Evolutionary conservation across 2,888 invertebrate genomes (phyloP).

Genomic region (Arctia plantaginis): DNA sequence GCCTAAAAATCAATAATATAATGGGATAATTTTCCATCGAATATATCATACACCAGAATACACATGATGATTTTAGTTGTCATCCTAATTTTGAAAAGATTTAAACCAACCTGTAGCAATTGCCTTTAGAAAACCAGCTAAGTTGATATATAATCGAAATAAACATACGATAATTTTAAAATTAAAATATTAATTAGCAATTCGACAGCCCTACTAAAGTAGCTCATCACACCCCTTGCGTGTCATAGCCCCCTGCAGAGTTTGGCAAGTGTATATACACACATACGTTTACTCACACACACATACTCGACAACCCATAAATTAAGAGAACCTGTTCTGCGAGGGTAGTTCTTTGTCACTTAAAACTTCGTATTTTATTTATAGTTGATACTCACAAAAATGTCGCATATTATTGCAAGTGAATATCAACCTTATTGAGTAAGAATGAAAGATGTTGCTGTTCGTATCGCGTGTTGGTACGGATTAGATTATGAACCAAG

Average conservation of each 20-base stretch:
- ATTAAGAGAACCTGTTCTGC: constrained; percentile 82
- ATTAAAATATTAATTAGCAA: not conserved
- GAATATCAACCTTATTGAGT: constrained; percentile 13
- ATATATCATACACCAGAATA: too few relatives aligned
- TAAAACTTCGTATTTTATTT: constrained; percentile 55
- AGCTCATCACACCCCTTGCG: constrained; percentile 75
- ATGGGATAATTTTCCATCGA: not conserved
- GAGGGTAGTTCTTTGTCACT: constrained; percentile 75
- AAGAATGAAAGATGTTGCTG: constrained; percentile 13
- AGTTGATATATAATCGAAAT: too few relatives aligned
- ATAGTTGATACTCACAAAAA: constrained; percentile 37
- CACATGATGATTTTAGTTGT: too few relatives aligned
- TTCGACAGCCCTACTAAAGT: constrained; percentile 67
- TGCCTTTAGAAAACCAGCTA: not conserved
- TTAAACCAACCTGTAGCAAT: not conserved
- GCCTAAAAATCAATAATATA: too few relatives aligned
- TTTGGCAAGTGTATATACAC: constrained; percentile 72
- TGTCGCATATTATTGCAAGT: constrained; percentile 11
- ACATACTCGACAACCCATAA: constrained; percentile 77
- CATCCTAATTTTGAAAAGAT: not conserved
- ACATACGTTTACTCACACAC: constrained; percentile 51
- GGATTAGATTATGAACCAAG: constrained; percentile 42
- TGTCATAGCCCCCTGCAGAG: constrained; percentile 72
- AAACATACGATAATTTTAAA: not conserved
- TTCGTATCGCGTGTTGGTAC: constrained; percentile 14